Evolutionary conservation across 2,797 vertebrate genomes (phyloP), one percentile per base, ranked within the genome.

Genomic region (Acanthurus tractus): DNA sequence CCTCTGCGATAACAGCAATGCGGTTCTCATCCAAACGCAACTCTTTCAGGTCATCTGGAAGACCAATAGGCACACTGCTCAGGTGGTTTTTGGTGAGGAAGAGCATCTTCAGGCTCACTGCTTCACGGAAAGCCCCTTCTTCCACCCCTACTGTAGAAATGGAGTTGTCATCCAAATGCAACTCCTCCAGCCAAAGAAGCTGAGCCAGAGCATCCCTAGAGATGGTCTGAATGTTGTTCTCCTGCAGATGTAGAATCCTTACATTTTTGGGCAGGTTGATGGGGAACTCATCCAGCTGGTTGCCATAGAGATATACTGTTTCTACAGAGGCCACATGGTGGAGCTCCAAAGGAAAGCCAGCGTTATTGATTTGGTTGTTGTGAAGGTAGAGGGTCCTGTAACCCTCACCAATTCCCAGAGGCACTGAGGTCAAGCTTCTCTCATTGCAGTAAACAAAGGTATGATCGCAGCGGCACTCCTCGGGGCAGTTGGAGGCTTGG

Each of bases 371-470:
- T 96, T 96, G 96, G 96, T 99, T 99, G 93, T 99, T 98, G 92
- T 99, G 97, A 93, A 98, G 96, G 96, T 98, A 99, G 90, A 99
- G 97, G 68, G 97, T 97, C 77, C 96, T 97, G 87, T 97, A 97
- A 91, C 97, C 97, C 96, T 98, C 97, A 13, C 97, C 97, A 76
- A 99, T 97, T 92, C 97, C 97, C 94, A 96, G 95, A 96, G 98
- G 97, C 96, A 98, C 97, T 95, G 97, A 98, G 92, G 97, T 99
- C 95, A 99, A 95, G 93, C 96, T 96, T 92, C 98, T 93, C 87
- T 99, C 97, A 0, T 99, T 99, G 94, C 98, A 99, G 94, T 99
- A 99, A 92, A 98, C 96, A 94, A 97, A 99, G 86, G 96, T 97
- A 78, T 96, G 94, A 87, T 99, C 98, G 53, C 98, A 99, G 79